phyloP scores from a whole-genome alignment of 2,797 vertebrate species.

The Danio albolineatus region DNA sequence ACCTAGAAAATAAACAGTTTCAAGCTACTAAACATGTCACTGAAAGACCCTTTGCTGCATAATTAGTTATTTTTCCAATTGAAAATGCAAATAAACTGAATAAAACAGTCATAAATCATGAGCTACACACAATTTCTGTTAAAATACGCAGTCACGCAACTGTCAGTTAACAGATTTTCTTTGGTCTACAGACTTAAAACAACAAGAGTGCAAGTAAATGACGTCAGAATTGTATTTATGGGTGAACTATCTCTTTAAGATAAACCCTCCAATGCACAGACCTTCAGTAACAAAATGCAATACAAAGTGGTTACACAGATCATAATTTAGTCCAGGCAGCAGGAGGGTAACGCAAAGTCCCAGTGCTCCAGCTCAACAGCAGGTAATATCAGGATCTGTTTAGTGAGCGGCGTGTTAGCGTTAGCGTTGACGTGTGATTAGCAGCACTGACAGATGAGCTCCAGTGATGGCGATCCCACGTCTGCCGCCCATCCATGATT shows the following conservation, averaged over 20 bases:
- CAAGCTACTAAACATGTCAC: too few relatives aligned
- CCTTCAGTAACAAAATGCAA: conserved; percentile 9
- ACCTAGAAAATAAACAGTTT: too few relatives aligned
- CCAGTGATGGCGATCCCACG: conserved; percentile 64
- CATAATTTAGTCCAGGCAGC: conserved; percentile 44
- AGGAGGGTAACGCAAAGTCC: conserved; percentile 55
- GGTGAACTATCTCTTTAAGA: conserved; percentile 7
- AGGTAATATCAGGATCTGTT: conserved; percentile 68
- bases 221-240: not conserved
- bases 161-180: too few relatives aligned
- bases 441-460: conserved; percentile 71
- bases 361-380: conserved; percentile 56
- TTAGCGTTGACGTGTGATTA: conserved; percentile 67
- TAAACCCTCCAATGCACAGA: not conserved
- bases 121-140: too few relatives aligned
- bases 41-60: too few relatives aligned
- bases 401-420: conserved; percentile 56
- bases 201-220: not conserved
- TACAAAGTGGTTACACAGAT: conserved; percentile 24
- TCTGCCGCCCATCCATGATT: conserved; percentile 61
- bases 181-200: not conserved
- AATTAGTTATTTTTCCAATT: too few relatives aligned
- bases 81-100: too few relatives aligned
- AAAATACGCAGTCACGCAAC: too few relatives aligned
- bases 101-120: too few relatives aligned